Percentiles rank a stretch among this genome's conserved stretches.
These are phyloP conservation scores for Syngnathus rostellatus DNA, from an alignment of 2,797 vertebrate species.

Conservation along the genomic window DNA sequence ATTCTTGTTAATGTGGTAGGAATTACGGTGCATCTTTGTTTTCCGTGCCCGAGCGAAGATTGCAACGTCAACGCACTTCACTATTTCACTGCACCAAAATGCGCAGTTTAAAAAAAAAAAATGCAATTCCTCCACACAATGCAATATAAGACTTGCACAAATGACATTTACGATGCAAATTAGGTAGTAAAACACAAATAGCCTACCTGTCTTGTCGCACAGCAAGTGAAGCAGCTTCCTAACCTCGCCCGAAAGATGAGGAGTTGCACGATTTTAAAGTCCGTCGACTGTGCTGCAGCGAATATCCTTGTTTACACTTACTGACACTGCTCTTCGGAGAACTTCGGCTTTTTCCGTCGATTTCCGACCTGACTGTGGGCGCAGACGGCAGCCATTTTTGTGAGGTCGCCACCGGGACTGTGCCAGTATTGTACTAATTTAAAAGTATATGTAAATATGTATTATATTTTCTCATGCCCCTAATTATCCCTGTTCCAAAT, in stretches of 20 bases:
- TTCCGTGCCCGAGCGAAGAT: background rate
- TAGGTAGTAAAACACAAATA: background rate
- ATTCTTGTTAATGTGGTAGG: background rate
- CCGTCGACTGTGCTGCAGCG: constrained; percentile 46
- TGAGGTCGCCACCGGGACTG: constrained; percentile 16
- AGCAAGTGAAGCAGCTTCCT: background rate
- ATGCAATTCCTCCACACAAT: background rate
- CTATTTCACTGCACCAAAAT: background rate
- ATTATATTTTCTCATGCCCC: too few relatives aligned
- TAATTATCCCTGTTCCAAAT: too few relatives aligned
- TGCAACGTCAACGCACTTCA: background rate
- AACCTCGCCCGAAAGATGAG: background rate
- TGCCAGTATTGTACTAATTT: background rate
- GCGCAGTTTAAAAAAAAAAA: background rate
- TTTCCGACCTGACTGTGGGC: constrained; percentile 18
- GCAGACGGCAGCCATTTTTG: constrained; percentile 31
- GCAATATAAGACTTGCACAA: background rate
- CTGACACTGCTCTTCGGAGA: constrained; percentile 33
- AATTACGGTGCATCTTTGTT: background rate
- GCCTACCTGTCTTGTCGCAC: constrained; percentile 31
- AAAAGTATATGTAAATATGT: too few relatives aligned
- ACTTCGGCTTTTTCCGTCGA: constrained; percentile 52
- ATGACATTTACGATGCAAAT: background rate
- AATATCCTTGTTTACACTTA: constrained; percentile 71
- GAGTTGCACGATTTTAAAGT: background rate